These are phyloP conservation scores for Bettongia penicillata DNA, from an alignment of 2,113 vertebrate genomes.

Conservation along the genomic window DNA sequence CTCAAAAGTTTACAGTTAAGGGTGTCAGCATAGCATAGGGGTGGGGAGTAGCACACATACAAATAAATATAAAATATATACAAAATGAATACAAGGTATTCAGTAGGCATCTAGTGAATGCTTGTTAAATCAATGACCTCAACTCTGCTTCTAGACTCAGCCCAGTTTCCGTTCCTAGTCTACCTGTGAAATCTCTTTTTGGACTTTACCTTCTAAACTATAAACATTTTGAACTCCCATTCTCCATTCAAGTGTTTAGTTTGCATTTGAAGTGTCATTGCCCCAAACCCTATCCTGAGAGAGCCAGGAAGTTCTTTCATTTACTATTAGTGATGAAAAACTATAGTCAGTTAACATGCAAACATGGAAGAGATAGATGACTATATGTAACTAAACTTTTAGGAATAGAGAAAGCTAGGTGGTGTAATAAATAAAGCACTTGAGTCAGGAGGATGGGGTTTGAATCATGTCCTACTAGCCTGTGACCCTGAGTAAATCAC, in stretches of 20 bases:
- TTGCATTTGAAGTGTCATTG: background rate
- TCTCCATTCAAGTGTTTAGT: constrained; percentile 20
- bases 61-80: background rate
- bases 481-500: background rate
- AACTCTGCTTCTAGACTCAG: background rate
- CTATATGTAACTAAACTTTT: background rate
- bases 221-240: background rate
- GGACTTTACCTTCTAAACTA: background rate
- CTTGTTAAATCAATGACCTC: background rate
- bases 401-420: background rate
- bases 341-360: background rate
- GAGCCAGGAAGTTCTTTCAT: background rate
- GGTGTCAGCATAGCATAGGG: background rate
- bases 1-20: background rate
- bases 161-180: background rate
- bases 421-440: background rate
- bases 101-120: background rate
- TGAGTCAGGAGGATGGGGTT: background rate
- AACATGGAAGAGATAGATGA: background rate
- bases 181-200: background rate
- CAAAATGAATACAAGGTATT: background rate
- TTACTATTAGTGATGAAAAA: background rate
- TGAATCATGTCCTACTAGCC: background rate
- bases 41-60: background rate
- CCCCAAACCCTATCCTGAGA: constrained; percentile 16